Base-by-base conservation (phyloP, 2,113 vertebrate genomes). In the Takifugu bimaculatus region DNA sequence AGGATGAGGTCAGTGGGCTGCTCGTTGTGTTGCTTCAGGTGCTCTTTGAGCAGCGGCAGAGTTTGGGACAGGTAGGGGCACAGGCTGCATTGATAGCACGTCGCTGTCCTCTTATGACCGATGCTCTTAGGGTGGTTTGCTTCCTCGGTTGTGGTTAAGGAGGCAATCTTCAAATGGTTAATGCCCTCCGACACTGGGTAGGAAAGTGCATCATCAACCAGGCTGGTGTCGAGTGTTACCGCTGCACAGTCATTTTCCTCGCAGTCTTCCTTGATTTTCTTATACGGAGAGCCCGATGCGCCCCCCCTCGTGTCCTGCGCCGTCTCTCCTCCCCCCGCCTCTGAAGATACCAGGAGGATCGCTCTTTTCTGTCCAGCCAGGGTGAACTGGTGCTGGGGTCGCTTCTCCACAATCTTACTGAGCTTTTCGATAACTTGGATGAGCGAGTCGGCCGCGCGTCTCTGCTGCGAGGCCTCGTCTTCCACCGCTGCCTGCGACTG, bases 351-450 rank as follows among this genome's bases (percentile, higher is more conserved):
- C 75, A 77, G 57, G 0, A 91, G 65, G 42, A 88, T 85, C 3
- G 88, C 77, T 50, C 94, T 91, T 70, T 97, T 98, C 65, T 92
- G 94, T 60, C 91, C 93, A 43, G 91, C 90, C n/a, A 92, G 48
- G 50, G 90, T 73, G 75, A 91, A 94, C 80, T 88, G 92, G 29
- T 92, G 81, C 78, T 84, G 92, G 1, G 94, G 93, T 45, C 91
- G 93, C 78, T 96, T 93, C 78, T 96, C 94, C 53, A 98, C 96
- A 35, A 99, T 98, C 85, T 93, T 96, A 85, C 94, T 97, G 74
- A 99, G 91, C 67, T 98, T 99, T 81, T 98, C 93, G 28, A 99
- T 99, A 64, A 98, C 96, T 10, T 95, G 93, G 75, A 97, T 95
- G 48, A 99, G 89, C 1, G 95, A 96, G 63, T 97, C 93, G 0